These are phyloP conservation scores for Cremastinae sp. DNA, from an alignment of 2,888 invertebrate genomes.

Conservation along the genomic window DNA sequence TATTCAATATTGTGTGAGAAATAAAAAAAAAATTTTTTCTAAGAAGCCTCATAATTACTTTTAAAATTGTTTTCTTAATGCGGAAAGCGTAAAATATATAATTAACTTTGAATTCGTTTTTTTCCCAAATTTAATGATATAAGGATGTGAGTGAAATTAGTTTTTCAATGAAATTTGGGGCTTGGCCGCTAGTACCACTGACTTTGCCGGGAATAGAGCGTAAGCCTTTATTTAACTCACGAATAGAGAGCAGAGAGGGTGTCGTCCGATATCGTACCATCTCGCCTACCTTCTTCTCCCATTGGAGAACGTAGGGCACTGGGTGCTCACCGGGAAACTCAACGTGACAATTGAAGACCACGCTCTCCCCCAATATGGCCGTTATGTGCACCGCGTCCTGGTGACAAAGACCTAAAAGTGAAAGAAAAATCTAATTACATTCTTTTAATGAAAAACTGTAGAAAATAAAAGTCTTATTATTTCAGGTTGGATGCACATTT, in stretches of 20 bases:
- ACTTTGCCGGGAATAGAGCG: conserved; percentile 69
- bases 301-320: conserved; percentile 98
- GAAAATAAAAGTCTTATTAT: neutral
- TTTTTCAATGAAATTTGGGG: neutral
- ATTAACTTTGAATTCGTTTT: too few relatives aligned
- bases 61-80: too few relatives aligned
- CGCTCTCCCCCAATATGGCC: conserved; percentile 97
- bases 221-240: conserved; percentile 78
- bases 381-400: conserved; percentile 98
- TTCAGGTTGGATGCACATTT: too few relatives aligned
- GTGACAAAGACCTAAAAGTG: conserved; percentile 85
- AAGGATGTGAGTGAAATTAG: too few relatives aligned
- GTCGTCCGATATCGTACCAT: conserved; percentile 90
- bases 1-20: too few relatives aligned
- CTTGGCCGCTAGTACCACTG: conserved; percentile 62
- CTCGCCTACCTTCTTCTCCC: conserved; percentile 99
- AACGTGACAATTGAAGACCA: conserved; percentile 98
- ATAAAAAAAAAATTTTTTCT: neutral
- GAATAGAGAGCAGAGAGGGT: conserved; percentile 80
- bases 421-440: neutral
- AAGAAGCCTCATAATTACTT: neutral
- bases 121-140: too few relatives aligned
- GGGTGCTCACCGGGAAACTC: conserved; percentile 97
- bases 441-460: conserved; percentile 7
- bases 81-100: too few relatives aligned